Conservation (phyloP, 2,113 vertebrate species). For the Myiagra hebetior region DNA sequence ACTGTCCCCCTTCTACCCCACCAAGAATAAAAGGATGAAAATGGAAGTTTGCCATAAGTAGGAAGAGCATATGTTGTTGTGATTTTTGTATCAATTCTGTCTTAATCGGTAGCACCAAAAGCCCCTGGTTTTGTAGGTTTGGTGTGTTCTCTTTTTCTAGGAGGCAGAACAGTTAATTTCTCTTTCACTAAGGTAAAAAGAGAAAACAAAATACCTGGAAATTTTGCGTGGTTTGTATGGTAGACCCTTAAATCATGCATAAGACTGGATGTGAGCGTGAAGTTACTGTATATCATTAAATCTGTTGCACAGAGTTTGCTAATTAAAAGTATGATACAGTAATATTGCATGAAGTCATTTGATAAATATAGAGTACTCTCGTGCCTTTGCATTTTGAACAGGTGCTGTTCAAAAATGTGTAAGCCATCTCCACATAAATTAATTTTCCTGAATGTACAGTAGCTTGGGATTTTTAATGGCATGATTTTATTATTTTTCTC, state of each 20-base stretch:
- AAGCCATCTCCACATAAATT: constrained; percentile 2
- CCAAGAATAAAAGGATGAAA: neutral
- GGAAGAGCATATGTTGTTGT: neutral
- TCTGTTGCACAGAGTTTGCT: neutral
- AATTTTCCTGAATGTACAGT: neutral
- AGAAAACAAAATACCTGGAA: neutral
- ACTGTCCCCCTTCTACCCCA: rapidly evolving
- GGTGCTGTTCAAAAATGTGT: neutral
- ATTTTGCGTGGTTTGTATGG: neutral
- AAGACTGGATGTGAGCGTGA: neutral
- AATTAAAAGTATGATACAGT: neutral
- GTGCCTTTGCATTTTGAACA: constrained; percentile 25
- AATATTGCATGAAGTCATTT: neutral
- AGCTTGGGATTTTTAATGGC: neutral
- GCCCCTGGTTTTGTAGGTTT: rapidly evolving
- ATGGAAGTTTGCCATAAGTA: neutral
- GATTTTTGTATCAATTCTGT: neutral
- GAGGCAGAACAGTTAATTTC: neutral
- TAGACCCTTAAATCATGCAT: neutral
- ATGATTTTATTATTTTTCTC: neutral
- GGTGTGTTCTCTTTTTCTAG: neutral
- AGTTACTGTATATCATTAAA: neutral
- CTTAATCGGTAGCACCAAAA: neutral
- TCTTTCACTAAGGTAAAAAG: neutral
- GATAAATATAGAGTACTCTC: neutral